These are phyloP conservation scores for Trichonephila clavata DNA, from an alignment of 1,140 invertebrate species.

Conservation along the genomic window DNA sequence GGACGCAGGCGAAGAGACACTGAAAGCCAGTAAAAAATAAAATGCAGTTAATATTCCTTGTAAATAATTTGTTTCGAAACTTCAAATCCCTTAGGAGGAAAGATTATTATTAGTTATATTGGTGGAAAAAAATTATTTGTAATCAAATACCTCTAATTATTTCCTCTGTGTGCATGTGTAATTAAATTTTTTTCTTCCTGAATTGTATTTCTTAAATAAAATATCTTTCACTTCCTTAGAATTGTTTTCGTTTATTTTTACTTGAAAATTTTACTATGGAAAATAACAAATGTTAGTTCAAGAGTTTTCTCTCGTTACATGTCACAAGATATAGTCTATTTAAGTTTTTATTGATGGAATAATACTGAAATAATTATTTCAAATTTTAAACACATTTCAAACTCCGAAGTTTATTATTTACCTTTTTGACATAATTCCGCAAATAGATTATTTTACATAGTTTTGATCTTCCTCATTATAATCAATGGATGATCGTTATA, in stretches of 20 bases:
- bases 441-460: too few species aligned
- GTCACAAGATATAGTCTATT: too few species aligned
- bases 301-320: too few species aligned
- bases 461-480: too few species aligned
- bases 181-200: background rate
- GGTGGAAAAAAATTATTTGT: background rate
- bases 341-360: too few species aligned
- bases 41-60: background rate
- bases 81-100: background rate
- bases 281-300: too few species aligned
- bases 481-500: too few species aligned
- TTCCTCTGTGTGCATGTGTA: background rate
- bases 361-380: too few species aligned
- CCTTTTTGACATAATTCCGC: too few species aligned
- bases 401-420: too few species aligned
- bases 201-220: slow-evolving; percentile 14
- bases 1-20: slow-evolving; percentile 87
- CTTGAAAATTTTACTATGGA: background rate
- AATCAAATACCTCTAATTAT: background rate
- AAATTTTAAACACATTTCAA: too few species aligned
- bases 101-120: background rate
- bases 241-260: background rate
- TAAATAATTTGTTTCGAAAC: background rate
- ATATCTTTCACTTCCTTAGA: background rate
- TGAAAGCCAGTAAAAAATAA: slow-evolving; percentile 39